These are phyloP conservation scores for Typhlomys cinereus DNA, from an alignment of 2,113 vertebrate genomes.

Conservation along the genomic window DNA sequence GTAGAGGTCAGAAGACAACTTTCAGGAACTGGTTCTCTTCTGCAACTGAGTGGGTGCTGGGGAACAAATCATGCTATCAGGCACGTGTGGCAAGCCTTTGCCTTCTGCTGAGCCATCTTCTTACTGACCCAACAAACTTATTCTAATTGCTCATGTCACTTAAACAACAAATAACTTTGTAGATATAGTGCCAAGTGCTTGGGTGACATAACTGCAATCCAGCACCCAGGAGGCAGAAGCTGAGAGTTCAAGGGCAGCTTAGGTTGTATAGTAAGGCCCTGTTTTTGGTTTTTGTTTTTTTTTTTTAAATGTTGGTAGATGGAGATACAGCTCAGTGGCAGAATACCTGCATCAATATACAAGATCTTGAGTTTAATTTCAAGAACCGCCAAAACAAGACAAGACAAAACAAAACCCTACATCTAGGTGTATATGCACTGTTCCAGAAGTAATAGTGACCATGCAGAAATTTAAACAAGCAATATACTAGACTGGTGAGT, in stretches of 20 bases:
- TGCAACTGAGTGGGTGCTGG: too few species aligned
- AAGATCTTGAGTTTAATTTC: background rate
- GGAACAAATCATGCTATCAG: too few species aligned
- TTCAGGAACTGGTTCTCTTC: too few species aligned
- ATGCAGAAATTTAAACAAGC: slow-evolving; percentile 5
- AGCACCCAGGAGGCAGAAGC: background rate
- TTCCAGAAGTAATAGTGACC: background rate
- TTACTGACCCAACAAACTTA: too few species aligned
- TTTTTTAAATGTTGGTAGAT: too few species aligned
- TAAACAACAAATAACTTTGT: background rate
- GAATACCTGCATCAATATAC: background rate
- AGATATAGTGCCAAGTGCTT: background rate
- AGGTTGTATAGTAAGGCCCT: background rate
- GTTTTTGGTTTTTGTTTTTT: too few species aligned
- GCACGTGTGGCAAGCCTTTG: too few species aligned
- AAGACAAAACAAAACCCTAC: background rate
- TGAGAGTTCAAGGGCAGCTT: background rate
- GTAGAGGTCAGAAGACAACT: too few species aligned
- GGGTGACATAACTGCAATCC: background rate
- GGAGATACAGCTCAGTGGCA: background rate
- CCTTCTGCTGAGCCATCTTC: too few species aligned
- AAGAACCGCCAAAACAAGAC: background rate
- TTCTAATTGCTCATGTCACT: background rate
- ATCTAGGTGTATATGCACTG: background rate
- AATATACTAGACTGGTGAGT: background rate